Evolutionary conservation across 2,888 invertebrate genomes (phyloP).

Genomic region (Lycocerus yunnanus): DNA sequence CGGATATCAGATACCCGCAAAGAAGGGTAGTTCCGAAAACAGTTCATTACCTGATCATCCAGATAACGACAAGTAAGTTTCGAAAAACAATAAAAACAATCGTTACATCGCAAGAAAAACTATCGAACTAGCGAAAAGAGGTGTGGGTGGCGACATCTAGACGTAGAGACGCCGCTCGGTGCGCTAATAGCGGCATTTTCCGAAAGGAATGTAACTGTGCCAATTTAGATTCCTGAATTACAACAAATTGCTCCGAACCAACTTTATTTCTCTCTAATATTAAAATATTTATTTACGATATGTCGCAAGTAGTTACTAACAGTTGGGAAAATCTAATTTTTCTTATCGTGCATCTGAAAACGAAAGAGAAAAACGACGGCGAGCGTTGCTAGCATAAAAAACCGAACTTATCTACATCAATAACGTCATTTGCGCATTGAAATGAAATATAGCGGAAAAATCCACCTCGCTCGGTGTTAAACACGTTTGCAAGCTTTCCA

Average conservation of each 20-base stretch:
- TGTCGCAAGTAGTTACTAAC: slow-evolving; percentile 6
- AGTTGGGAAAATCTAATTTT: slow-evolving; percentile 18
- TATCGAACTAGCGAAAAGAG: slow-evolving; percentile 8
- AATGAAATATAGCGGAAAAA: slow-evolving; percentile 25
- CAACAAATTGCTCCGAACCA: slow-evolving; percentile 24
- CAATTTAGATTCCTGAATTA: slow-evolving; percentile 23
- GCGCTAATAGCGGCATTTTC: slow-evolving; percentile 14
- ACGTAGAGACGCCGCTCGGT: slow-evolving; percentile 8
- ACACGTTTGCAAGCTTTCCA: slow-evolving; percentile 26
- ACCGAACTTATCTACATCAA: slow-evolving; percentile 28
- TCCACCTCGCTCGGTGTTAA: slow-evolving; percentile 18
- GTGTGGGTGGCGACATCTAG: slow-evolving; percentile 26
- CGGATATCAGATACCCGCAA: slow-evolving; percentile 24
- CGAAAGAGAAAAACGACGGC: slow-evolving; percentile 11
- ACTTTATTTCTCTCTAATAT: slow-evolving; percentile 22
- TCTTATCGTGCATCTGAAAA: slow-evolving; percentile 12
- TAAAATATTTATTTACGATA: slow-evolving; percentile 32
- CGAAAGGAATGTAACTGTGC: slow-evolving; percentile 6
- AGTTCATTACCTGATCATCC: slow-evolving; percentile 15
- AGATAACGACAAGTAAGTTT: slow-evolving; percentile 16
- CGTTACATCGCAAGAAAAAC: slow-evolving; percentile 7
- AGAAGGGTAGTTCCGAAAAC: slow-evolving; percentile 24
- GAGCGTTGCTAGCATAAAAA: slow-evolving; percentile 18
- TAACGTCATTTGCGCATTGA: slow-evolving; percentile 27
- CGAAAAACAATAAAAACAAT: slow-evolving; percentile 7